Evolutionary conservation across 1,140 invertebrate genomes (phyloP).

Genomic region (Plectrocnemia conspersa): DNA sequence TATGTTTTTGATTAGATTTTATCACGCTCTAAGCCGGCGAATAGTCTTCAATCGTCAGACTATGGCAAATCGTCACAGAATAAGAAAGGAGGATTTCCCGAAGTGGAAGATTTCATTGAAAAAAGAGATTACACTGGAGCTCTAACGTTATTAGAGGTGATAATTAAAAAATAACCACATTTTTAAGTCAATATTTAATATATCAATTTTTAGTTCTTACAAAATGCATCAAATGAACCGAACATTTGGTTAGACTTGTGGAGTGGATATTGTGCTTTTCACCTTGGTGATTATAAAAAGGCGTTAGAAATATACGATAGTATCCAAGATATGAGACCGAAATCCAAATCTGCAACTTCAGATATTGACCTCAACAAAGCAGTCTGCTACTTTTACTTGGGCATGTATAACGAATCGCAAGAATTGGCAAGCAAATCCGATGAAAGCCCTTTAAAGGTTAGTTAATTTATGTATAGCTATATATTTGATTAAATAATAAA

Average conservation of each 20-base stretch:
- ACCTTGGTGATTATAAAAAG: slow-evolving; percentile 88
- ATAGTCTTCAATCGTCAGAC: background rate
- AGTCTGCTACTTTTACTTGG: slow-evolving; percentile 94
- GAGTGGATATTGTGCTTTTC: slow-evolving; percentile 93
- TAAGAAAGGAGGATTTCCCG: slow-evolving; percentile 57
- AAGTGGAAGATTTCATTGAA: slow-evolving; percentile 86
- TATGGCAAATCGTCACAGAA: slow-evolving; percentile 5
- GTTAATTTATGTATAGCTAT: background rate
- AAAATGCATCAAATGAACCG: slow-evolving; percentile 50
- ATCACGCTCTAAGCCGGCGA: slow-evolving; percentile 64
- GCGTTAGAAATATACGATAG: slow-evolving; percentile 72
- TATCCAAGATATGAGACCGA: slow-evolving; percentile 41
- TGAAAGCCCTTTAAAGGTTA: slow-evolving; percentile 59
- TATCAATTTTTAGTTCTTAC: slow-evolving; percentile 40
- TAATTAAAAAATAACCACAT: slow-evolving; percentile 1
- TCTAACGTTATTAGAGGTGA: slow-evolving; percentile 84
- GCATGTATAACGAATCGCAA: slow-evolving; percentile 67
- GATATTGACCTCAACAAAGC: slow-evolving; percentile 75
- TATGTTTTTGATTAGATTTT: slow-evolving; percentile 56
- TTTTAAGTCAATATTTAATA: background rate
- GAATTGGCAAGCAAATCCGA: slow-evolving; percentile 58
- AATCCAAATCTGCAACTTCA: slow-evolving; percentile 44
- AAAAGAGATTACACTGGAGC: slow-evolving; percentile 91
- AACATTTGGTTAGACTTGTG: slow-evolving; percentile 70
- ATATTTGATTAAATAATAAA: background rate